Evolutionary conservation across 1,140 invertebrate genomes (phyloP).

Genomic region (Conopomorpha cramerella): DNA sequence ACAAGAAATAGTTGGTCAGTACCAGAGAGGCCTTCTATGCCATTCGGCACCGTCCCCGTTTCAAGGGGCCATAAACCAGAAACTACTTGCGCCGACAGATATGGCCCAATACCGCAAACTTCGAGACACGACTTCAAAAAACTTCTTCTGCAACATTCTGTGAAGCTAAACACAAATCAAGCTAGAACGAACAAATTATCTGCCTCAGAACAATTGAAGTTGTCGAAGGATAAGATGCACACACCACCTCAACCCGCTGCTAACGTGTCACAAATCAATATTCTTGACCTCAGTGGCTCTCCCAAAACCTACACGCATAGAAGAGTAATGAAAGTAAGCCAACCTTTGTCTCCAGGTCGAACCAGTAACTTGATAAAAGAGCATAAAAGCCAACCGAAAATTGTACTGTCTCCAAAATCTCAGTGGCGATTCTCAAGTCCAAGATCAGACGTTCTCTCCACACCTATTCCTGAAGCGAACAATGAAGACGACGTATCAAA

Average conservation of each 20-base stretch:
- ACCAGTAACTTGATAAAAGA: conserved; percentile 54
- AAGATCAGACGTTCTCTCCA: conserved; percentile 79
- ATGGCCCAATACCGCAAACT: conserved; percentile 66
- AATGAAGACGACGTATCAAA: conserved; percentile 70
- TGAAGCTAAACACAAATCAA: conserved; percentile 60
- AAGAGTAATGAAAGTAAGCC: conserved; percentile 58
- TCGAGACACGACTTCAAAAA: conserved; percentile 82
- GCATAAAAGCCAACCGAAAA: conserved; percentile 64
- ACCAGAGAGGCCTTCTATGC: conserved; percentile 33
- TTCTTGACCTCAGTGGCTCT: conserved; percentile 68
- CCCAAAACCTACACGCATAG: conserved; percentile 68
- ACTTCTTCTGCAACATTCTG: conserved; percentile 72
- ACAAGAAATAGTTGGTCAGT: conserved; percentile 60
- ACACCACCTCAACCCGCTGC: conserved; percentile 24
- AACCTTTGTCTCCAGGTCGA: conserved; percentile 57
- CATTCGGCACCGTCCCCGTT: conserved; percentile 10
- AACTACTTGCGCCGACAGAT: conserved; percentile 62
- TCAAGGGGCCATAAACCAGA: conserved; percentile 54
- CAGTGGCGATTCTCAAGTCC: conserved; percentile 74
- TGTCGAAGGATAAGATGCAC: conserved; percentile 65
- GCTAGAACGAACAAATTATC: conserved; percentile 69
- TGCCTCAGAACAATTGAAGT: conserved; percentile 81
- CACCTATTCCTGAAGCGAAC: conserved; percentile 82
- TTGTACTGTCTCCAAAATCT: conserved; percentile 71
- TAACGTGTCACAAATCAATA: conserved; percentile 57